Percentiles rank a stretch among this genome's conserved stretches.
phyloP scores from a whole-genome alignment of 2,888 invertebrate genomes.

The Amphiduros pacificus region DNA sequence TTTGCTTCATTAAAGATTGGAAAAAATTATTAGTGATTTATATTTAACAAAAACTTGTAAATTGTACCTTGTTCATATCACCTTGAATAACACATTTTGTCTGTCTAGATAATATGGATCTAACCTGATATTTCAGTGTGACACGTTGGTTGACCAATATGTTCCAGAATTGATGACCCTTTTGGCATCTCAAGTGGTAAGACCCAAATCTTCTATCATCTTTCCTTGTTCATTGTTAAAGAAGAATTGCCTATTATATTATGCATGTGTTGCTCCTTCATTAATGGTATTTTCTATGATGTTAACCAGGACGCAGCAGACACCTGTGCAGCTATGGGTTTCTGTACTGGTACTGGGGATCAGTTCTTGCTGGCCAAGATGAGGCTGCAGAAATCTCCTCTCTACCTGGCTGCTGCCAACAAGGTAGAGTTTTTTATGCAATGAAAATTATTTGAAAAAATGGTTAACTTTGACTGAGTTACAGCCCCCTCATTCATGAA shows the following conservation, averaged over 20 bases:
- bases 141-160: conserved; percentile 4
- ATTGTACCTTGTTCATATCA: too few species aligned
- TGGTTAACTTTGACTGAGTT: too few species aligned
- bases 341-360: conserved; percentile 18
- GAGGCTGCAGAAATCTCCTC: conserved; percentile 19
- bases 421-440: neutral
- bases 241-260: too few species aligned
- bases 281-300: neutral
- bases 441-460: neutral
- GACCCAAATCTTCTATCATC: too few species aligned
- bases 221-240: too few species aligned
- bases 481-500: too few species aligned
- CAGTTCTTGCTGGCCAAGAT: conserved; percentile 11
- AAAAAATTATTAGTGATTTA: too few species aligned
- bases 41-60: too few species aligned
- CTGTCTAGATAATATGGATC: too few species aligned
- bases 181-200: conserved; percentile 6
- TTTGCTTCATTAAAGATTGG: too few species aligned
- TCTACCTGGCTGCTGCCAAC: conserved; percentile 9
- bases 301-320: conserved; percentile 23
- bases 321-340: conserved; percentile 26
- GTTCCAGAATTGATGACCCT: conserved; percentile 9
- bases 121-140: conserved; percentile 10
- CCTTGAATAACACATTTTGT: too few species aligned
- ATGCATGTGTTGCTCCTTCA: too few species aligned